phyloP scores from a whole-genome alignment of 2,888 invertebrate species.

The Leucania comma region DNA sequence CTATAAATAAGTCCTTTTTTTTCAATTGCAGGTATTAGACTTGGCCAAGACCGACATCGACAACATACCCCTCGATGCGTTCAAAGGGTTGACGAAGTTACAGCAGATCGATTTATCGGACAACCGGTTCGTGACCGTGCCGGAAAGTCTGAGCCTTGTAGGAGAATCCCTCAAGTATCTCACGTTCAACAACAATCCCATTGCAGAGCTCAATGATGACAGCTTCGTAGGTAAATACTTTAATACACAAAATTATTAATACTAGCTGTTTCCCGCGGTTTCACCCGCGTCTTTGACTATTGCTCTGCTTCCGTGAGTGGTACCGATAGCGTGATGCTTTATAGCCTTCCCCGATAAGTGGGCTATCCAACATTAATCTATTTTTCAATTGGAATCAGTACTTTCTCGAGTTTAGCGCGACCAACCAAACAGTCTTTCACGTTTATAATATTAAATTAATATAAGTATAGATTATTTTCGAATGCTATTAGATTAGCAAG shows the following conservation, averaged over 20 bases:
- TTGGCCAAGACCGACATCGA: slow-evolving; percentile 91
- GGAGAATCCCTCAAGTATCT: slow-evolving; percentile 90
- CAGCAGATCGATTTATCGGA: slow-evolving; percentile 91
- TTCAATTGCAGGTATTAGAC: slow-evolving; percentile 87
- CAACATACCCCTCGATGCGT: slow-evolving; percentile 88
- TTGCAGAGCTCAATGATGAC: slow-evolving; percentile 90
- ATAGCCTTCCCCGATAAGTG: no score
- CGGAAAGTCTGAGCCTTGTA: slow-evolving; percentile 89
- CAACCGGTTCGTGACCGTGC: slow-evolving; percentile 91
- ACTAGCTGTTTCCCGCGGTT: no score
- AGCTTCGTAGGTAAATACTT: slow-evolving; percentile 90
- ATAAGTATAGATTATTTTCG: neutral
- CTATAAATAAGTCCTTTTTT: slow-evolving; percentile 26
- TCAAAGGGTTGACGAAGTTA: slow-evolving; percentile 87
- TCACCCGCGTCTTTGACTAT: no score
- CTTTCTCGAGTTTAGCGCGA: no score
- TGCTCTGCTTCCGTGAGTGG: no score
- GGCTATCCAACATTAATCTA: no score
- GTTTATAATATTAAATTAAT: no score
- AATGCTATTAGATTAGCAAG: neutral
- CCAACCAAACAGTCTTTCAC: no score
- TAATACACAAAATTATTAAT: neutral
- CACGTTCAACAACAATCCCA: slow-evolving; percentile 91
- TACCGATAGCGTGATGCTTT: no score
- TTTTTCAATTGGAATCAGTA: no score